Conservation (phyloP, 2,797 vertebrate species). For the Enteromius treurensis region DNA sequence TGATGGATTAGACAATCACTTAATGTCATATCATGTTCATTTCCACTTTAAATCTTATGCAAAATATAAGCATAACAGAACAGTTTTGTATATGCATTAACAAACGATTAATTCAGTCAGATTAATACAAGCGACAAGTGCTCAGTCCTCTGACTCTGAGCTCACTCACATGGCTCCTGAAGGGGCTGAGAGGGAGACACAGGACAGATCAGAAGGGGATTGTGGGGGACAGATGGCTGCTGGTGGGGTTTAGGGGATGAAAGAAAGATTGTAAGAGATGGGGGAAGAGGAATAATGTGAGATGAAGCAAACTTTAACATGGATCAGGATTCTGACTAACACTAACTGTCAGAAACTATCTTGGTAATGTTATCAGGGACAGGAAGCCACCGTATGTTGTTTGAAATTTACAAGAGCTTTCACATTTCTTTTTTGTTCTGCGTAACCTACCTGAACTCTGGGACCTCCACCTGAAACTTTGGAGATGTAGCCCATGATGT, state of each 20-base stretch:
- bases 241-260: constrained; percentile 37
- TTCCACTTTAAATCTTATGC: neutral
- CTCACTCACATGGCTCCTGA: constrained; percentile 6
- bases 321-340: constrained; percentile 8
- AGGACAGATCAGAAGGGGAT: constrained; percentile 63
- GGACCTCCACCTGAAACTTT: constrained; percentile 94
- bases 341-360: neutral
- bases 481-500: constrained; percentile 97
- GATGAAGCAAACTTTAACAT: constrained; percentile 36
- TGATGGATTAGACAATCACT: neutral
- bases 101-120: neutral
- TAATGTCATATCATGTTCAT: neutral
- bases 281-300: neutral
- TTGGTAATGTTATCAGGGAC: neutral
- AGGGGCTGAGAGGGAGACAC: constrained; percentile 44
- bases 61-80: neutral
- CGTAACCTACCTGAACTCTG: constrained; percentile 88
- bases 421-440: neutral
- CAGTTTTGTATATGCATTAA: neutral
- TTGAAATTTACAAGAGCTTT: neutral
- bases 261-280: constrained; percentile 32
- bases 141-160: constrained; percentile 18
- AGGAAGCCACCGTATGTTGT: neutral
- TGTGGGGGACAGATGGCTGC: constrained; percentile 68
- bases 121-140: constrained; percentile 12